These are phyloP conservation scores for Brachyhypopomus gauderio DNA, from an alignment of 2,113 vertebrate genomes.

Conservation along the genomic window DNA sequence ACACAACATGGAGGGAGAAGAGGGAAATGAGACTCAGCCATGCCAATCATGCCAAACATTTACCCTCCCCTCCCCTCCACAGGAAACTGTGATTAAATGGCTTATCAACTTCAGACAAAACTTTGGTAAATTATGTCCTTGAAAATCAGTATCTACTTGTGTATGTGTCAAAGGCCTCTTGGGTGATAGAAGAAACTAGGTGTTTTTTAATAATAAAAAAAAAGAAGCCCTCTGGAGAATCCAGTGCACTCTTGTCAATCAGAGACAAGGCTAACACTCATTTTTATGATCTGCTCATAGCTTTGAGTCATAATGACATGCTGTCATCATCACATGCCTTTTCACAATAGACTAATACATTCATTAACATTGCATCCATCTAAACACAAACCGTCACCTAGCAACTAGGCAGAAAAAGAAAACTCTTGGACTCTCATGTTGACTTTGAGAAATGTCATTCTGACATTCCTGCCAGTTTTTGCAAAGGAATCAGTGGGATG, in stretches of 20 bases:
- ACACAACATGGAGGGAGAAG: slow-evolving; percentile 28
- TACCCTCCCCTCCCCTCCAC: background rate
- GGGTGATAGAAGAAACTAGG: slow-evolving; percentile 28
- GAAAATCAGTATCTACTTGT: slow-evolving; percentile 26
- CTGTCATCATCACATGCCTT: background rate
- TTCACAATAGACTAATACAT: background rate
- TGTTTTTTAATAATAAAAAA: slow-evolving; percentile 12
- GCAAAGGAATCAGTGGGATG: slow-evolving; percentile 32
- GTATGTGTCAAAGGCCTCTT: slow-evolving; percentile 56
- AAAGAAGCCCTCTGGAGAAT: background rate
- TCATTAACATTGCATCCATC: background rate
- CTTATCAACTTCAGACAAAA: slow-evolving; percentile 11
- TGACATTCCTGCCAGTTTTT: slow-evolving; percentile 20
- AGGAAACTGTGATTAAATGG: background rate
- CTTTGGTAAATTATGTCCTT: background rate
- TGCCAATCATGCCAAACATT: slow-evolving; percentile 5
- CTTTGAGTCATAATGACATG: background rate
- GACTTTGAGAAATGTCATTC: slow-evolving; percentile 32
- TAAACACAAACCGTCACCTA: slow-evolving; percentile 15
- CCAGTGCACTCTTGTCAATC: background rate
- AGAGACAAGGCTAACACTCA: background rate
- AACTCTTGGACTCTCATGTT: slow-evolving; percentile 4
- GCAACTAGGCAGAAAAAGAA: slow-evolving; percentile 25
- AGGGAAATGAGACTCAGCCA: background rate
- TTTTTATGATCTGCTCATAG: background rate